phyloP scores from a whole-genome alignment of 35 echinoderm and acorn worm genomes.

The Eucidaris tribuloides region DNA sequence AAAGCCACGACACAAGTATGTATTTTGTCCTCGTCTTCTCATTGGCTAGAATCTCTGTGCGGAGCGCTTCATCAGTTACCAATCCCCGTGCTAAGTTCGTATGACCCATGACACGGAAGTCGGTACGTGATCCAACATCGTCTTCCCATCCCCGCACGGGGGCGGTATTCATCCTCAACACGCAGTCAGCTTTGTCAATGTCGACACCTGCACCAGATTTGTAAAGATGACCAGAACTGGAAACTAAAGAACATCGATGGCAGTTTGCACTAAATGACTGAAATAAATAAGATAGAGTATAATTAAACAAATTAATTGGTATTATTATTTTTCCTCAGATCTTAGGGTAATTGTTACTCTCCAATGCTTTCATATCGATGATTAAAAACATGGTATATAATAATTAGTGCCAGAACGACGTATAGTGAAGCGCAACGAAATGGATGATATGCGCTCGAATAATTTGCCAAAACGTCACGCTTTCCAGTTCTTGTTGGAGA shows the following conservation, averaged over 20 bases:
- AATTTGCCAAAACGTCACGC: too few species aligned
- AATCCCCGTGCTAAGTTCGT: constrained; percentile 23
- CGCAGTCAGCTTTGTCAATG: constrained; percentile 84
- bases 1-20: constrained; percentile 67
- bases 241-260: constrained; percentile 55
- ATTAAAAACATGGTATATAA: too few species aligned
- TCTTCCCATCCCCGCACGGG: constrained; percentile 46
- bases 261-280: constrained; percentile 14
- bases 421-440: too few species aligned
- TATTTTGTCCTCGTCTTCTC: constrained; percentile 28
- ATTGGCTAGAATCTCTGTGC: constrained; percentile 31
- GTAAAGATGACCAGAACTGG: constrained; percentile 71
- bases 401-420: too few species aligned
- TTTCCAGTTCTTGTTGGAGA: too few species aligned
- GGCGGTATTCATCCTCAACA: constrained; percentile 84
- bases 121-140: constrained; percentile 70
- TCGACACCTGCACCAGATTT: constrained; percentile 37
- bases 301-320: too few species aligned
- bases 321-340: too few species aligned
- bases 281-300: neutral
- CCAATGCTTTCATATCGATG: too few species aligned
- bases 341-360: too few species aligned
- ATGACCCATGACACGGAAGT: constrained; percentile 58
- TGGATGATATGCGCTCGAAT: too few species aligned
- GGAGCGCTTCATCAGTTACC: neutral